phyloP scores from a whole-genome alignment of 2,797 vertebrate species.

The Mormyrus hasselquistii region DNA sequence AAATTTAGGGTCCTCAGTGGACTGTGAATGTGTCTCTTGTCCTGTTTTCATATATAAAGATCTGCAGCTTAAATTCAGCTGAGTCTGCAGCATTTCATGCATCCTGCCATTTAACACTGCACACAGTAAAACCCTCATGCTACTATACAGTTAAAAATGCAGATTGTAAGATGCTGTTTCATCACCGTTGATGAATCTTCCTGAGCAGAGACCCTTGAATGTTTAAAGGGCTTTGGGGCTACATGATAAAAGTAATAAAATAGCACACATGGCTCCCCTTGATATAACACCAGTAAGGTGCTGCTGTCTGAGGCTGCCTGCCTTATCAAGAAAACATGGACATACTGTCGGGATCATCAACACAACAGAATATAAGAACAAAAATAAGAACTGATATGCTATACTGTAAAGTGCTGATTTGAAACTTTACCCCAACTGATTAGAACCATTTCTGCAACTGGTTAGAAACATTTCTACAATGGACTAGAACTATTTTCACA shows the following conservation, averaged over 20 bases:
- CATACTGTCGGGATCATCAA: not conserved
- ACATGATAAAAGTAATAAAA: not conserved
- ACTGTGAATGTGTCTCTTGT: not conserved
- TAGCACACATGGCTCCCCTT: too few species aligned
- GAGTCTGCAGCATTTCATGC: not conserved
- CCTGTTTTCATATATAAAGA: not conserved
- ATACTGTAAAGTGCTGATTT: not conserved
- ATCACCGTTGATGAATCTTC: not conserved
- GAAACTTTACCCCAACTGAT: not conserved
- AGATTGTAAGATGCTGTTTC: not conserved
- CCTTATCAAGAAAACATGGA: not conserved
- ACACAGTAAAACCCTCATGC: not conserved
- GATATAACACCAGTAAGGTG: not conserved
- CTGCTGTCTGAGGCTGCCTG: not conserved
- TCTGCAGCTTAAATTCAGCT: not conserved
- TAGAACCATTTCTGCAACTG: not conserved
- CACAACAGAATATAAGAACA: not conserved
- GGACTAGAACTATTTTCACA: not conserved
- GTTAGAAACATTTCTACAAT: not conserved
- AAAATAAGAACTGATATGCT: not conserved
- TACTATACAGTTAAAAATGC: not conserved
- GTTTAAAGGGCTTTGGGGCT: not conserved
- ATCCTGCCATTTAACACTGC: not conserved
- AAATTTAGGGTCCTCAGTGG: not conserved
- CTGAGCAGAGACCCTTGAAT: not conserved